phyloP scores from a whole-genome alignment of 2,113 vertebrate genomes.

The Caretta caretta region DNA sequence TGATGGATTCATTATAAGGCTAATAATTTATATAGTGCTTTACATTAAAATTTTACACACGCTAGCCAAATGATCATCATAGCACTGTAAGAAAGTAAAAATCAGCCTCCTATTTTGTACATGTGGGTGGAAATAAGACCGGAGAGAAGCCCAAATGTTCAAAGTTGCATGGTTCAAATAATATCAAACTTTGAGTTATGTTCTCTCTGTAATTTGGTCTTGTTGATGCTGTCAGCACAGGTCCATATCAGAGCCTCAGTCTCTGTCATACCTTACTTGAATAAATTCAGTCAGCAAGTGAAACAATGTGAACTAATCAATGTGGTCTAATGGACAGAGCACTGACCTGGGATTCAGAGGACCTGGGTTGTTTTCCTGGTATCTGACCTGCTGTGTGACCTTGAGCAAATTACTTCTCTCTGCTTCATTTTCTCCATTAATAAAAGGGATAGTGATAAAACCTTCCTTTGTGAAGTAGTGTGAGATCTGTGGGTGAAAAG shows the following conservation, averaged over 20 bases:
- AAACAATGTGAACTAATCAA: neutral
- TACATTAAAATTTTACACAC: neutral
- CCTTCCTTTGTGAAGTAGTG: neutral
- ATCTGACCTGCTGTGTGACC: neutral
- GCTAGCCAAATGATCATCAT: neutral
- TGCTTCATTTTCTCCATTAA: neutral
- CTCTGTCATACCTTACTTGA: neutral
- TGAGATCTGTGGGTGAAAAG: neutral
- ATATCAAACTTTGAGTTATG: neutral
- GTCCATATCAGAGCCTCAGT: neutral
- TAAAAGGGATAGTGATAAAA: neutral
- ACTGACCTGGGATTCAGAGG: neutral
- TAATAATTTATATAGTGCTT: neutral
- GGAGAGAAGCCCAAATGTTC: neutral
- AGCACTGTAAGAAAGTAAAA: neutral
- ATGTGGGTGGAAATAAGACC: neutral
- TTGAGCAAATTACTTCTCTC: neutral
- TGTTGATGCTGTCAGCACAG: neutral
- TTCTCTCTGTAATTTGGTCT: neutral
- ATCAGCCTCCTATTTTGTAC: rapidly evolving
- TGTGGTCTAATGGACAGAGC: neutral
- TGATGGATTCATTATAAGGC: neutral
- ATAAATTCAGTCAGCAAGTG: neutral
- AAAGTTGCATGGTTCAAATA: neutral
- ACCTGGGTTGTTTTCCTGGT: neutral